Evolutionary conservation across 2,888 invertebrate genomes (phyloP).

Genomic region (Dendrolimus pini): DNA sequence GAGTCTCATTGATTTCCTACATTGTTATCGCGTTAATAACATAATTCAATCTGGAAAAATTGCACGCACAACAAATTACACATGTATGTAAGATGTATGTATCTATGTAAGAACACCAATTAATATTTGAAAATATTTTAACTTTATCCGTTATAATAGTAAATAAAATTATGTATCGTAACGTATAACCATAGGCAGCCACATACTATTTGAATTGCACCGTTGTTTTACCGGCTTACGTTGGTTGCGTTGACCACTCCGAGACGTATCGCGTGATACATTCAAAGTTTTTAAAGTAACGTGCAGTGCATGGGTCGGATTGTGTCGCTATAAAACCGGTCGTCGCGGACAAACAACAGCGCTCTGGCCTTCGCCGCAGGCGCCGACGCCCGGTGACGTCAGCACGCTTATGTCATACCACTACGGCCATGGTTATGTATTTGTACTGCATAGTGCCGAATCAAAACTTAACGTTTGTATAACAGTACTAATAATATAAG

Average conservation of each 20-base stretch:
- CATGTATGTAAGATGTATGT: no score
- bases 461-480: conserved; percentile 22
- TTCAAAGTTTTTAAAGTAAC: conserved; percentile 26
- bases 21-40: no score
- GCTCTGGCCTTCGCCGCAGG: conserved; percentile 60
- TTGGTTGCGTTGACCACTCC: conserved; percentile 1
- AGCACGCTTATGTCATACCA: conserved; percentile 68
- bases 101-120: no score
- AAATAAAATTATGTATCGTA: no score
- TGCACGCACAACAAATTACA: no score
- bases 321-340: conserved; percentile 49
- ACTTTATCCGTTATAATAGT: no score
- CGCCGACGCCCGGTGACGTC: conserved; percentile 71
- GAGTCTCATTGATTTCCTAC: no score
- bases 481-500: background rate
- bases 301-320: conserved; percentile 35
- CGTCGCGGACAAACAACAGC: conserved; percentile 49
- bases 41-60: no score
- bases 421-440: conserved; percentile 34
- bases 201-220: background rate
- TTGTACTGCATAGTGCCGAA: conserved; percentile 25
- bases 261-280: conserved; percentile 30
- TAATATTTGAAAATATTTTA: no score
- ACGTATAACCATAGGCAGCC: no score
- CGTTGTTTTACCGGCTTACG: conserved; percentile 7